Conservation (phyloP, 1,140 invertebrate species). For the Aphidius gifuensis region DNA sequence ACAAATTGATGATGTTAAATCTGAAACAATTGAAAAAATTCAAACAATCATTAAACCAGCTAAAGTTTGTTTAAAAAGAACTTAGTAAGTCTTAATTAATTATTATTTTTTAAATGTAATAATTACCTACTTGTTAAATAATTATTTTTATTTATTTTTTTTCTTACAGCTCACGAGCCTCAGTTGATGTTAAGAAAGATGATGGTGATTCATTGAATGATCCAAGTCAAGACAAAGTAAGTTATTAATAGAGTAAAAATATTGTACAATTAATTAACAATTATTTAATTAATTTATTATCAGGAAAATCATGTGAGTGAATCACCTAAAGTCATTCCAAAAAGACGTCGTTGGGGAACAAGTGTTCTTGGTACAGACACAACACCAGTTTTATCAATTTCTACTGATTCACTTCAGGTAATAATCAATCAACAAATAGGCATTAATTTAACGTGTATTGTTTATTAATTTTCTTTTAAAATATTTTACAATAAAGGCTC, state of each 20-base stretch:
- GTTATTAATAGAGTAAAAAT: background rate
- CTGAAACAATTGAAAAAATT: slow-evolving; percentile 13
- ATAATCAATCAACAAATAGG: background rate
- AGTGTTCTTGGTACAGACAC: slow-evolving; percentile 39
- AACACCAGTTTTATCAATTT: slow-evolving; percentile 51
- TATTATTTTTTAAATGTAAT: slow-evolving; percentile 14
- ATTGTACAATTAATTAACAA: slow-evolving; percentile 7
- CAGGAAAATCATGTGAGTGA: slow-evolving; percentile 45
- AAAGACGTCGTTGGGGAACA: slow-evolving; percentile 53
- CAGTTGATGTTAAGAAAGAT: slow-evolving; percentile 34
- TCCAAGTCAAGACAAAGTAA: slow-evolving; percentile 38
- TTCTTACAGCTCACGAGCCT: slow-evolving; percentile 33
- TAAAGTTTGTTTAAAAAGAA: slow-evolving; percentile 51
- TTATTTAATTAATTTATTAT: slow-evolving; percentile 20
- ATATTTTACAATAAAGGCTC: slow-evolving; percentile 40
- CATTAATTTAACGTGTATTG: background rate
- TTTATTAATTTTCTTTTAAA: slow-evolving; percentile 9
- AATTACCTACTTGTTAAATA: too few relatives aligned
- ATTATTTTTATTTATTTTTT: slow-evolving; percentile 9
- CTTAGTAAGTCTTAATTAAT: slow-evolving; percentile 43
- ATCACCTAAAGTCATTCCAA: slow-evolving; percentile 43
- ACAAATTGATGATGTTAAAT: slow-evolving; percentile 5
- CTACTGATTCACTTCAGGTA: slow-evolving; percentile 56
- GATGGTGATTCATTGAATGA: slow-evolving; percentile 32
- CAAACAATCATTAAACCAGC: slow-evolving; percentile 36